Evolutionary conservation across 2,888 invertebrate species (phyloP).

Genomic region (Camponotus fellah): DNA sequence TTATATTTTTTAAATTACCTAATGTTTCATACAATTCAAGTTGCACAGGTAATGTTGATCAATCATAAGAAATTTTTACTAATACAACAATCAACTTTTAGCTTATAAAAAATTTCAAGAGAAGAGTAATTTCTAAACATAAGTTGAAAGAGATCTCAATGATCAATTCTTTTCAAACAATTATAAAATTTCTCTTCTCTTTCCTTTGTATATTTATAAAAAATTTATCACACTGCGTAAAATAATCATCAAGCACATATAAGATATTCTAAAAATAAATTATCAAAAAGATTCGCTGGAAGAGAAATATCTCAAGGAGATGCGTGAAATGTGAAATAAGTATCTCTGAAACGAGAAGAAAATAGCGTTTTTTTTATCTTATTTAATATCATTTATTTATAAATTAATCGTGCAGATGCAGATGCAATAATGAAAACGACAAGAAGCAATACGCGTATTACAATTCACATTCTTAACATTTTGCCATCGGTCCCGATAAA

Average conservation of each 20-base stretch:
- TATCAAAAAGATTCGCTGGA: not conserved
- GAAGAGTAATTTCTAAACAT: not conserved
- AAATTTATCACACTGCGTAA: not conserved
- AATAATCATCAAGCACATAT: not conserved
- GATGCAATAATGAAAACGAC: constrained; percentile 86
- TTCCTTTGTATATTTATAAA: not conserved
- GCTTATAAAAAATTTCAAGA: not conserved
- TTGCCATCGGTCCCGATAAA: constrained; percentile 79
- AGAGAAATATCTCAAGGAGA: not conserved
- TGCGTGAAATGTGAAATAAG: not conserved
- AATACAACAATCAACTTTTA: not conserved
- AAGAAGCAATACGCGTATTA: constrained; percentile 86
- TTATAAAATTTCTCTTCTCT: not conserved
- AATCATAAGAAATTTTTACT: not conserved
- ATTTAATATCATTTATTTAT: constrained; percentile 85
- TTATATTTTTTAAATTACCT: not conserved
- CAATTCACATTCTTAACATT: constrained; percentile 84
- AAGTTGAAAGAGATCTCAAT: not conserved
- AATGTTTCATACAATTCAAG: not conserved
- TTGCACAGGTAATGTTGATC: not conserved
- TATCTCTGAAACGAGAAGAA: not conserved
- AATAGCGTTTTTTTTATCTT: constrained; percentile 54
- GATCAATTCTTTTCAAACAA: not conserved
- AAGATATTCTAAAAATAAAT: not conserved
- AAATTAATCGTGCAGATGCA: constrained; percentile 86